These are phyloP conservation scores for Sebastes reedi DNA, from an alignment of 2,797 vertebrate genomes.

Conservation along the genomic window DNA sequence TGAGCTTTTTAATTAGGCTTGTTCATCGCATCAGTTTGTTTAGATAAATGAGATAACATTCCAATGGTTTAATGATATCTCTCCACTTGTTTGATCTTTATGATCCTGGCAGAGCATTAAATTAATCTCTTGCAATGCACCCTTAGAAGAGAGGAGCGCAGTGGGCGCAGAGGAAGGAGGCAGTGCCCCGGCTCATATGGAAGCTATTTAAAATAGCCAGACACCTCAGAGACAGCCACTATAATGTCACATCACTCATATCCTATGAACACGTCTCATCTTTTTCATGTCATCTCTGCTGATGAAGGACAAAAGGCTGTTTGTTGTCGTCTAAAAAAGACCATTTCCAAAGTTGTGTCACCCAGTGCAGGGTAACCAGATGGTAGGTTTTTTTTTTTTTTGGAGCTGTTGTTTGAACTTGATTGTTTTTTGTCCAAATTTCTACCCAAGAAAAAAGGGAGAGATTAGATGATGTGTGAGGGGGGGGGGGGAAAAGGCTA, in stretches of 20 bases:
- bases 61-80: constrained; percentile 95
- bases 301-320: constrained; percentile 78
- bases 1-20: constrained; percentile 96
- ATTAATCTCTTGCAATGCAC: constrained; percentile 92
- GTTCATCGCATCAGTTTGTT: constrained; percentile 97
- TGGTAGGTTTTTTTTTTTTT: constrained; percentile 53
- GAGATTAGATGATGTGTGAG: constrained; percentile 69
- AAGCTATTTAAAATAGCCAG: constrained; percentile 67
- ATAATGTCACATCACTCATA: constrained; percentile 71
- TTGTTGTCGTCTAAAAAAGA: constrained; percentile 71
- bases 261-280: constrained; percentile 60
- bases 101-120: constrained; percentile 92
- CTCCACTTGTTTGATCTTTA: constrained; percentile 98
- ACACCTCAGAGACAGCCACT: constrained; percentile 67
- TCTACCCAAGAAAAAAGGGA: constrained; percentile 39
- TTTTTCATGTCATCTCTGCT: constrained; percentile 71
- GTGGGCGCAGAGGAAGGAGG: constrained; percentile 58
- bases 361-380: constrained; percentile 69
- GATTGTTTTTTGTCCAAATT: constrained; percentile 69
- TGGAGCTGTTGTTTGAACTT: constrained; percentile 56
- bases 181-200: constrained; percentile 61
- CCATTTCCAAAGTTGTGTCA: constrained; percentile 70
- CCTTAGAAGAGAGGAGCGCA: constrained; percentile 61
- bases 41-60: constrained; percentile 97
- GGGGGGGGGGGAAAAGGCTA: constrained; percentile 46